A percentile compares a stretch with the other conserved stretches of the same genome.
Conservation (phyloP, 2,113 vertebrate species). For the Andinoacara biseriatus region DNA sequence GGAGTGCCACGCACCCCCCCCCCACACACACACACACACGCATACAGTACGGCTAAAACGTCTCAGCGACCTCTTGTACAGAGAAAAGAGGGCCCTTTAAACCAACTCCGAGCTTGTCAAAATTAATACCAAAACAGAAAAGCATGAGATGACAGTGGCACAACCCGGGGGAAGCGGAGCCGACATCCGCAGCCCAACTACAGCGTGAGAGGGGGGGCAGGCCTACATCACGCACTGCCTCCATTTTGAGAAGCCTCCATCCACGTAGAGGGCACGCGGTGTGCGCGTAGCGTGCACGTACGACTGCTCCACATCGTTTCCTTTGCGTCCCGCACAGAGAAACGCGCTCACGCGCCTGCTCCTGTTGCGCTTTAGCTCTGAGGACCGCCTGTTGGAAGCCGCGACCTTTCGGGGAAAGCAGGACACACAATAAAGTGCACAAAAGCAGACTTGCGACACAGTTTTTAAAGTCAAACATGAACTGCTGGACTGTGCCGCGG, state of each 20-base stretch:
- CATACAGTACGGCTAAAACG: not conserved
- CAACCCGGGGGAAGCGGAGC: not conserved
- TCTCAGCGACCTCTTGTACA: not conserved
- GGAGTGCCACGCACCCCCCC: conserved; percentile 10
- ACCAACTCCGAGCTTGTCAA: not conserved
- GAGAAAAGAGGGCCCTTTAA: not conserved
- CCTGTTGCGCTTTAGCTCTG: not conserved
- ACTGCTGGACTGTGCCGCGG: not conserved
- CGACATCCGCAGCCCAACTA: not conserved
- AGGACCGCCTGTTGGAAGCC: not conserved
- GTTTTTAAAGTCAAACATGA: not conserved
- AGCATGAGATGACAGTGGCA: not conserved
- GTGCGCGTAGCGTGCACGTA: not conserved
- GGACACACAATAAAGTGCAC: not conserved
- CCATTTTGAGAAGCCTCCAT: conserved; percentile 61
- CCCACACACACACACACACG: too few relatives aligned
- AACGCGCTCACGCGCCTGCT: not conserved
- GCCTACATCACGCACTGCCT: conserved; percentile 32
- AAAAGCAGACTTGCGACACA: not conserved
- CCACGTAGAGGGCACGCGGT: not conserved
- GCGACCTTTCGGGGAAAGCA: not conserved
- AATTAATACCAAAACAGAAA: not conserved
- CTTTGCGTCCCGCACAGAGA: not conserved
- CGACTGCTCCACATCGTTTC: conserved; percentile 33
- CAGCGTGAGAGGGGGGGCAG: not conserved